Evolutionary conservation across 2,888 invertebrate genomes (phyloP), one percentile per base, ranked within the genome.

Genomic region (Epistrophe eligans): DNA sequence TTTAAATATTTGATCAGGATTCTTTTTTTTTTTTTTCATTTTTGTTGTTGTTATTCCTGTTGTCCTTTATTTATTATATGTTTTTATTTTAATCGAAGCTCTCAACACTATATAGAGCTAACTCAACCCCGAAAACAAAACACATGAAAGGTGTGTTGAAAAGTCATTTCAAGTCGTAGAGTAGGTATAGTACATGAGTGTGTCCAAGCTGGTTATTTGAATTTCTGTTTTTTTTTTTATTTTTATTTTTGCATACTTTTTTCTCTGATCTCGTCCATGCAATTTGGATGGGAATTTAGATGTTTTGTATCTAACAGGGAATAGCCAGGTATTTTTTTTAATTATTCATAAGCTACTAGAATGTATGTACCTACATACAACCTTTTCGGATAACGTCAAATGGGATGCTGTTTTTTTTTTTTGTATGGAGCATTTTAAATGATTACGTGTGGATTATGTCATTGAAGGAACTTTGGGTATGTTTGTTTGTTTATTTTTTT

Each of bases 1-100:
- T 66, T 84, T 76, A 60, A 79, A 84, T 81, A 77, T 73, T 82
- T 82, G 8, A 57, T 74, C 58, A 50, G 24, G 13, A 11, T 24
- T 72, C 52, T 58, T 67, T 38, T 11, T 43, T 50, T 38, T 70
- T 55, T 35, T 60, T 32, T 50, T n/a, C n/a, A n/a, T n/a, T n/a
- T n/a, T n/a, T n/a, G n/a, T n/a, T n/a, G n/a, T n/a, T 70, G 48
- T 45, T 28, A 58, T 7, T 17, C 8, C 19, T 50, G 48, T 40
- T 48, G 13, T 64, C 45, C 45, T 64, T 64, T 60, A 60, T 55
- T 57, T 57, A 72, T 70, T 70, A 15, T 67, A 10, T 43, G 55
- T 70, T 55, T 55, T 52, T 55, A 24, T 70, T 70, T 70, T 70
- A 40, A 55, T 70, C 48, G 70, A 70, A 40, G 40, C n/a, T 11